Conservation (phyloP, 2,113 vertebrate species). For the Circaetus gallicus region DNA sequence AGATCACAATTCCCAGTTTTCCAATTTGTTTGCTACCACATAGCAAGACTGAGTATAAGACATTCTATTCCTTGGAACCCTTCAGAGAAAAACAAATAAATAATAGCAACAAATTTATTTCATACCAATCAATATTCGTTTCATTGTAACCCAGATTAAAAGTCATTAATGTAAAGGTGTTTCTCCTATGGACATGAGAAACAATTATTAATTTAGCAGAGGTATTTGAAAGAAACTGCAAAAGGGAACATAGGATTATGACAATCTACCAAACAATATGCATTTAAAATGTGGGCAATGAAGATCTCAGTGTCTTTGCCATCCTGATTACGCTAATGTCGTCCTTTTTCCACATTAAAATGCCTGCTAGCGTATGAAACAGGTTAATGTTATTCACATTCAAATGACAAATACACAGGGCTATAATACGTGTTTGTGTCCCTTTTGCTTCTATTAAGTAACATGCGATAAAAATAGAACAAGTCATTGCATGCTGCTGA, state of each 20-base stretch:
- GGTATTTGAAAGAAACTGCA: neutral
- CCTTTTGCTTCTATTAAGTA: slow-evolving; percentile 5
- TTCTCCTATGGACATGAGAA: neutral
- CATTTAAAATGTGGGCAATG: neutral
- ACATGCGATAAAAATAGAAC: neutral
- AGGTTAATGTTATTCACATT: neutral
- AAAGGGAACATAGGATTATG: neutral
- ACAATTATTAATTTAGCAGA: neutral
- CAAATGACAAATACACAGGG: neutral
- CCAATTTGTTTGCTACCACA: neutral
- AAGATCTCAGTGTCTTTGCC: neutral
- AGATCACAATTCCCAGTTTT: neutral
- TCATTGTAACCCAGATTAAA: neutral
- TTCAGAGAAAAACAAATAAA: neutral
- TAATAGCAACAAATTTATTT: neutral
- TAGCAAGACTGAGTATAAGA: neutral
- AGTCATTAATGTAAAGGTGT: neutral
- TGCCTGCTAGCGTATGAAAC: neutral
- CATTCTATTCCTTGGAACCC: neutral
- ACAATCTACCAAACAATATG: neutral
- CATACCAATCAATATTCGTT: neutral
- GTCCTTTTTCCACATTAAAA: neutral
- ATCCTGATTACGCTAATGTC: neutral
- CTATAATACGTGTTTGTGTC: neutral
- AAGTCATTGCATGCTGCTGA: neutral